These are phyloP conservation scores for Molossus alvarezi DNA, from an alignment of 2,797 vertebrate genomes.

Conservation along the genomic window DNA sequence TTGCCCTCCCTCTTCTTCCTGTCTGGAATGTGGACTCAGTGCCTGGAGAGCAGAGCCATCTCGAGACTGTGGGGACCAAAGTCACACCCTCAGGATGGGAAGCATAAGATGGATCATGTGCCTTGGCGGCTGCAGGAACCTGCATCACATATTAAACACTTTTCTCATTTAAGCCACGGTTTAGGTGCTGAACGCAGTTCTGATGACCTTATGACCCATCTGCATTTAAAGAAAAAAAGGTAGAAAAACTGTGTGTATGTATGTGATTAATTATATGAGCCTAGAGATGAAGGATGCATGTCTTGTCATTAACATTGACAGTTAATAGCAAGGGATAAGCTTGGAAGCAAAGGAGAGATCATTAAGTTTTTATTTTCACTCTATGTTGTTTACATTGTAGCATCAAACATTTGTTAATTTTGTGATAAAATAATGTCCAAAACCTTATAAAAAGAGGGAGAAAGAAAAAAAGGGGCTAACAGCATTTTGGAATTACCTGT, in stretches of 20 bases:
- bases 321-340: neutral
- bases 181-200: neutral
- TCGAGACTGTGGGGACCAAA: neutral
- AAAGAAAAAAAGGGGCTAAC: neutral
- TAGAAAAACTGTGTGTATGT: neutral
- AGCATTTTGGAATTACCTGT: neutral
- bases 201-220: neutral
- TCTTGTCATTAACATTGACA: neutral
- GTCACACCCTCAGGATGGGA: neutral
- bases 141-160: neutral
- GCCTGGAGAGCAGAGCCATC: neutral
- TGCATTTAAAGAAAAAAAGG: neutral
- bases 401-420: neutral
- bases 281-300: neutral
- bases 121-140: neutral
- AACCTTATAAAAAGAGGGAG: neutral
- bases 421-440: neutral
- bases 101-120: neutral
- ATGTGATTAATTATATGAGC: neutral
- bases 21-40: neutral
- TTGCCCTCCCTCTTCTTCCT: neutral
- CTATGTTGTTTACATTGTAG: neutral
- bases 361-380: neutral
- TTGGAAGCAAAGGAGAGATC: neutral
- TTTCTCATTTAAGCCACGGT: conserved; percentile 25